These are phyloP conservation scores for Trididemnum clinides DNA, from an alignment of 23 tunicate species.

Conservation along the genomic window DNA sequence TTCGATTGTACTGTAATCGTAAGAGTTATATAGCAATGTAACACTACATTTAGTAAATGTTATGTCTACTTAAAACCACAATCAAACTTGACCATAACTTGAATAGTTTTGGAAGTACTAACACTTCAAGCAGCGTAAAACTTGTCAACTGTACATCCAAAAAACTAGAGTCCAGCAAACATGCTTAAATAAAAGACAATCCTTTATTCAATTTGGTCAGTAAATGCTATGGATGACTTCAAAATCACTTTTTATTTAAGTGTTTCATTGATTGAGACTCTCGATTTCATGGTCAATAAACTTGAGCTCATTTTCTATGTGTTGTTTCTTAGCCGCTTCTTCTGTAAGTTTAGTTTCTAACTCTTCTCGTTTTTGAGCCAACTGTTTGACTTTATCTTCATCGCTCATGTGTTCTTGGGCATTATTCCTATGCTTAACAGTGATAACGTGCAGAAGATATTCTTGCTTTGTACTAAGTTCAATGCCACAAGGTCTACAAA, in stretches of 20 bases:
- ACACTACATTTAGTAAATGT: too few species aligned
- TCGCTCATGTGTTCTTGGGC: background rate
- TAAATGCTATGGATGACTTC: too few species aligned
- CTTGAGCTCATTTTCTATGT: slow-evolving; percentile 27
- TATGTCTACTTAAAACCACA: too few species aligned
- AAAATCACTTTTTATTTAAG: too few species aligned
- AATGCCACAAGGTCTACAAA: slow-evolving; percentile 24
- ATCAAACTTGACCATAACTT: too few species aligned
- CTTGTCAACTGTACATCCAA: too few species aligned
- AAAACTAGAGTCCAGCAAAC: too few species aligned
- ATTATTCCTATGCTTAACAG: slow-evolving; percentile 38
- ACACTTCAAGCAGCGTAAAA: too few species aligned
- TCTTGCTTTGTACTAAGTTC: slow-evolving; percentile 16
- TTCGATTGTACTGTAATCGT: too few species aligned
- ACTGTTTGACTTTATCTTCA: slow-evolving; percentile 6
- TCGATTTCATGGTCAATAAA: background rate
- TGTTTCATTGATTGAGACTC: too few species aligned
- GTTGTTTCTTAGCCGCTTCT: slow-evolving; percentile 45
- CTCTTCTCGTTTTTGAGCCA: slow-evolving; percentile 37
- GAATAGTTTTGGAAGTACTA: too few species aligned
- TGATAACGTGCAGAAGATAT: slow-evolving; percentile 22
- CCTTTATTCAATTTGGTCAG: background rate
- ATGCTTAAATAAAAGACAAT: background rate
- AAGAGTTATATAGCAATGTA: too few species aligned
- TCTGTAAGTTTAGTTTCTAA: slow-evolving; percentile 24